Evolutionary conservation across 2,888 invertebrate species (phyloP).

Genomic region (Hypomecis punctinalis): DNA sequence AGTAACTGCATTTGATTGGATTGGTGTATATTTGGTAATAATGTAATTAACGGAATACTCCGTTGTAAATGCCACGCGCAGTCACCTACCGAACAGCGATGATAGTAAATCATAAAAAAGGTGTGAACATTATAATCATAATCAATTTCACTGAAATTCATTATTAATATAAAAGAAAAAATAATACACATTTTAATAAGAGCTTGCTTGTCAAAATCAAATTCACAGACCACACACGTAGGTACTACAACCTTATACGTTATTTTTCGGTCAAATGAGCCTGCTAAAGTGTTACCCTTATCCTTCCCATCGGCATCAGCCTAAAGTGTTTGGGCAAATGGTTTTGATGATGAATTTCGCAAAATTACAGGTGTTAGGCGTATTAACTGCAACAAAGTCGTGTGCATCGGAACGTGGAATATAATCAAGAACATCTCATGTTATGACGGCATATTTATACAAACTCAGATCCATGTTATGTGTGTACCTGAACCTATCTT

Average conservation of each 20-base stretch:
- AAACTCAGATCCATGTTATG: neutral
- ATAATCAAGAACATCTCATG: conserved; percentile 4
- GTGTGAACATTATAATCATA: too few relatives aligned
- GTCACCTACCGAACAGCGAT: too few relatives aligned
- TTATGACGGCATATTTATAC: neutral
- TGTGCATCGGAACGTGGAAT: neutral
- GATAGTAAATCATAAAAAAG: too few relatives aligned
- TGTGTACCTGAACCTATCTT: neutral
- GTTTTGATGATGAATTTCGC: conserved; percentile 27
- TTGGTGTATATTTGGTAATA: too few relatives aligned
- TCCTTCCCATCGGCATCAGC: conserved; percentile 13
- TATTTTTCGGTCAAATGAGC: neutral
- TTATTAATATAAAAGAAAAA: too few relatives aligned
- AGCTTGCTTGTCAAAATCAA: too few relatives aligned
- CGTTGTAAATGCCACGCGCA: too few relatives aligned
- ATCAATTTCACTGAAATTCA: too few relatives aligned
- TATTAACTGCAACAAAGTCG: neutral
- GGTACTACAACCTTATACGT: neutral
- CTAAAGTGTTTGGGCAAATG: conserved; percentile 25
- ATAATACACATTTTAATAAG: too few relatives aligned
- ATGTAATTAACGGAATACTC: too few relatives aligned
- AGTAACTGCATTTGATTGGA: too few relatives aligned
- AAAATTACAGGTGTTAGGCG: conserved; percentile 28
- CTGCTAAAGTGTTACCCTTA: conserved; percentile 19
- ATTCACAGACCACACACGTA: neutral